Conservation (phyloP, 1,140 invertebrate genomes). For the Pachypeltis micranthus region DNA sequence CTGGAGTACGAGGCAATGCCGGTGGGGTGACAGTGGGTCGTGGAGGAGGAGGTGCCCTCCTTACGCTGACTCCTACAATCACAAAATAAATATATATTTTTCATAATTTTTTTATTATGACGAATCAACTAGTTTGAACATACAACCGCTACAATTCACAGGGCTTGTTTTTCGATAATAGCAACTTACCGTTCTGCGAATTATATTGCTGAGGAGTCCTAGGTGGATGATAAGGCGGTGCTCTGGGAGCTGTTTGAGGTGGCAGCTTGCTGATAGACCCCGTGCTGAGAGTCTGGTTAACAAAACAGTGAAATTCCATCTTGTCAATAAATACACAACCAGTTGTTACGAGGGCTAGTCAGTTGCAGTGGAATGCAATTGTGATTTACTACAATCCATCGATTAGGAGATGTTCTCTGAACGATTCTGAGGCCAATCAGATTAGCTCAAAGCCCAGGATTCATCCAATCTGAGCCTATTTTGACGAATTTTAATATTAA, state of each 20-base stretch:
- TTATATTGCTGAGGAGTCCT: slow-evolving; percentile 28
- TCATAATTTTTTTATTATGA: too few species aligned
- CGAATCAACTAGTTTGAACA: not conserved
- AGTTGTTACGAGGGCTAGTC: too few species aligned
- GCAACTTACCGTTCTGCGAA: slow-evolving; percentile 30
- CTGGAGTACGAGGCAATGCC: slow-evolving; percentile 40
- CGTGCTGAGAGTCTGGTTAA: slow-evolving; percentile 17
- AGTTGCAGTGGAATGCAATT: too few species aligned
- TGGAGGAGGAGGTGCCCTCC: slow-evolving; percentile 40
- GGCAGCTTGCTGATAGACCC: slow-evolving; percentile 19
- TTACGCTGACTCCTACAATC: slow-evolving; percentile 19
- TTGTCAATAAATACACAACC: too few species aligned
- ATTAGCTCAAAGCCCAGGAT: too few species aligned
- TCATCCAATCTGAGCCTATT: too few species aligned
- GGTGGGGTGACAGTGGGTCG: slow-evolving; percentile 42
- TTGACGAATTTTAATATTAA: too few species aligned
- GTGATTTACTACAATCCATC: too few species aligned
- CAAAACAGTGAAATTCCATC: too few species aligned
- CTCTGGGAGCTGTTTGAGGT: slow-evolving; percentile 23
- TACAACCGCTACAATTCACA: not conserved
- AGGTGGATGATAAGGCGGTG: slow-evolving; percentile 29
- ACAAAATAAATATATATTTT: too few species aligned
- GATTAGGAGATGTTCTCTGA: too few species aligned
- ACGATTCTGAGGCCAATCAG: too few species aligned
- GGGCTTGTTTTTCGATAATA: not conserved